Evolutionary conservation across 2,113 vertebrate genomes (phyloP).

Genomic region (Pandion haliaetus): DNA sequence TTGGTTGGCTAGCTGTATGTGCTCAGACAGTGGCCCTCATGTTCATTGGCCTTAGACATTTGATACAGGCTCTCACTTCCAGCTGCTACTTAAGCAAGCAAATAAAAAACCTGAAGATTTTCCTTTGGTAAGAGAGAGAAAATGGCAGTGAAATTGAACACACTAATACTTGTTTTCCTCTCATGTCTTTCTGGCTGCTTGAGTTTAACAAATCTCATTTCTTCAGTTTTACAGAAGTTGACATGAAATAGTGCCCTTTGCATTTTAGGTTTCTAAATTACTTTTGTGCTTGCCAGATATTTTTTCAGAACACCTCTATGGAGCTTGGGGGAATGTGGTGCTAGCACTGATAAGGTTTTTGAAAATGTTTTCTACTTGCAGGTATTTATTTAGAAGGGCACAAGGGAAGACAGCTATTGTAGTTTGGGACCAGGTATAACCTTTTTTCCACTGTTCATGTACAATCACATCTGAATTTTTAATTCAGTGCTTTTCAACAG

Average conservation of each 20-base stretch:
- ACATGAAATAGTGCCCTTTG: neutral
- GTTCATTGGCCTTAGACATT: neutral
- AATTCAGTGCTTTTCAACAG: neutral
- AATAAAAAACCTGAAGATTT: neutral
- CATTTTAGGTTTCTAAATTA: neutral
- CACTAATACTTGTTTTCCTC: neutral
- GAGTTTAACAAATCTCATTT: neutral
- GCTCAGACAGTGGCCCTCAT: neutral
- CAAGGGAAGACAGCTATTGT: neutral
- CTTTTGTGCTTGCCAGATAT: neutral
- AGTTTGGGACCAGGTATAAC: neutral
- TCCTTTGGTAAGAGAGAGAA: neutral
- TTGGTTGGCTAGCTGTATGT: neutral
- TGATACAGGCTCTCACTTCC: neutral
- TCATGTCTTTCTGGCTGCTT: neutral
- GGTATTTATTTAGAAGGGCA: neutral
- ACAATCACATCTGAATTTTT: neutral
- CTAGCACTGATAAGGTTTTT: neutral
- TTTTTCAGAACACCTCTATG: neutral
- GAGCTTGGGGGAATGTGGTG: neutral
- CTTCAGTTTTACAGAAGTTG: neutral
- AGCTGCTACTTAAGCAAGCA: neutral
- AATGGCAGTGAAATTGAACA: neutral
- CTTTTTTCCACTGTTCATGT: neutral
- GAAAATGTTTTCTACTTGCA: neutral